These are phyloP conservation scores for Cryptosula pallasiana DNA, from an alignment of 2,888 invertebrate species.

Conservation along the genomic window DNA sequence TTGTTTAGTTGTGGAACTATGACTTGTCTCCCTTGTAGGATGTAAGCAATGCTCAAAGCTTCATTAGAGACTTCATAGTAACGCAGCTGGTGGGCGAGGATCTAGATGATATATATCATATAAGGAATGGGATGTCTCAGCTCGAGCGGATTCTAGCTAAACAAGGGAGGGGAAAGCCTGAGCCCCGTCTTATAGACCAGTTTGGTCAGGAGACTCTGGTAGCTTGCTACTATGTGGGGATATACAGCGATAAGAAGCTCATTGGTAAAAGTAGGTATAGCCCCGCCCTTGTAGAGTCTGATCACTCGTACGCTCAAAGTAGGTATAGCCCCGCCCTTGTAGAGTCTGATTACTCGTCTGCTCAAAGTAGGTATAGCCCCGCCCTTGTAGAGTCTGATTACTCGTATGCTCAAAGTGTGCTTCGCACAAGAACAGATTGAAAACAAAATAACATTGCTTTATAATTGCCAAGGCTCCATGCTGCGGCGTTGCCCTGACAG, in stretches of 20 bases:
- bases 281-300: no score
- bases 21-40: slow-evolving; percentile 54
- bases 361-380: no score
- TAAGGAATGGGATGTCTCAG: slow-evolving; percentile 71
- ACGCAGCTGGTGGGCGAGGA: slow-evolving; percentile 78
- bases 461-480: no score
- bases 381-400: no score
- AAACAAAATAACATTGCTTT: no score
- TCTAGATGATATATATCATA: slow-evolving; percentile 75
- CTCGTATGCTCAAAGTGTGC: no score
- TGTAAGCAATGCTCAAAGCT: slow-evolving; percentile 63
- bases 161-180: slow-evolving; percentile 61
- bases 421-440: no score
- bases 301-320: no score
- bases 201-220: slow-evolving; percentile 74
- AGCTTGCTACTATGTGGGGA: slow-evolving; percentile 77
- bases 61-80: slow-evolving; percentile 78
- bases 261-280: slow-evolving; percentile 81
- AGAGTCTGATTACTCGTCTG: no score
- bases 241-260: slow-evolving; percentile 75
- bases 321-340: no score
- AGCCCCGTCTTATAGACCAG: slow-evolving; percentile 72
- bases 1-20: no score
- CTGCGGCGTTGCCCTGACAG: no score
- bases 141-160: slow-evolving; percentile 63